These are phyloP conservation scores for Apomyelois bistriatella DNA, from an alignment of 2,888 invertebrate genomes.

Conservation along the genomic window DNA sequence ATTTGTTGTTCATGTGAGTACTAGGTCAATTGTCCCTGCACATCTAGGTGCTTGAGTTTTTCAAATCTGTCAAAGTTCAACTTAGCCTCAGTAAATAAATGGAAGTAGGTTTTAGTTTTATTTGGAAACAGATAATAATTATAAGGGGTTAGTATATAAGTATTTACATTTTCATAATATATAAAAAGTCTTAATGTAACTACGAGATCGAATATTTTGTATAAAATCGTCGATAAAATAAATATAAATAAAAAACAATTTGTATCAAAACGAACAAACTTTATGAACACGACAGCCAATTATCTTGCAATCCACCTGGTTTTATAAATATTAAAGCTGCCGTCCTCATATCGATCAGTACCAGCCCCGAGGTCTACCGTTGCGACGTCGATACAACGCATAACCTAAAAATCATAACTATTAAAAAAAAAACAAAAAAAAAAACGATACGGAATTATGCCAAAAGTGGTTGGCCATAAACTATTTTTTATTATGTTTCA, in stretches of 20 bases:
- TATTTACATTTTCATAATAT: no score
- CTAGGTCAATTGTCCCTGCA: no score
- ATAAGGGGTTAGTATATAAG: no score
- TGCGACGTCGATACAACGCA: neutral
- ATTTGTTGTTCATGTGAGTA: no score
- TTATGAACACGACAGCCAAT: neutral
- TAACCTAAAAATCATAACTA: neutral
- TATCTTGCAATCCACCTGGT: neutral
- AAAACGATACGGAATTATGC: neutral
- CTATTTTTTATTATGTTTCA: neutral
- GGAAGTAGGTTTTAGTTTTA: no score
- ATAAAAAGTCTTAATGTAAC: no score
- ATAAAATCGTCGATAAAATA: neutral
- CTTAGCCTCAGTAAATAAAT: no score
- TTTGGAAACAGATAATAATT: no score
- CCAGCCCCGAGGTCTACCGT: neutral
- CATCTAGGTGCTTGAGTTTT: no score
- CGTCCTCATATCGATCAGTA: neutral
- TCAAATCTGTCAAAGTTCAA: no score
- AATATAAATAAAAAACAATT: neutral
- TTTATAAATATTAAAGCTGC: constrained; percentile 3
- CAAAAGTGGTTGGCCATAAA: neutral
- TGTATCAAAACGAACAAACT: neutral
- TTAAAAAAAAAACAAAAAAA: no score
- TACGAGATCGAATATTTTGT: neutral